Percentiles rank a stretch among this genome's conserved stretches.
phyloP scores from a whole-genome alignment of 2,888 invertebrate genomes.

The Tetrapedia diversipes region DNA sequence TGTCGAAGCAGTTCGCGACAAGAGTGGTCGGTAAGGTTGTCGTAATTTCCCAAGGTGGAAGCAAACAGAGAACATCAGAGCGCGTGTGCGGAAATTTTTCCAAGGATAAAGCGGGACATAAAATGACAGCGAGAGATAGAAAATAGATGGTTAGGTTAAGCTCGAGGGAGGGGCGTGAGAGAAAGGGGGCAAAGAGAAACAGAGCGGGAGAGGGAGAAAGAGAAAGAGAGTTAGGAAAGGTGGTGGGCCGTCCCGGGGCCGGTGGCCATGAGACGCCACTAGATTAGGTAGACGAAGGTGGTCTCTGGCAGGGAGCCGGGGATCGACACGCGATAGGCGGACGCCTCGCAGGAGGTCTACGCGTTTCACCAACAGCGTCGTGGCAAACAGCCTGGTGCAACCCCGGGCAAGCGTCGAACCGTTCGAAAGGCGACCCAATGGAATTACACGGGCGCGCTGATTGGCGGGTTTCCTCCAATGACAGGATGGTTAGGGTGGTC shows the following conservation, averaged over 20 bases:
- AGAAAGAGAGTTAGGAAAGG: neutral
- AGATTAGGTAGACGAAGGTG: constrained; percentile 22
- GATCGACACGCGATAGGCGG: constrained; percentile 45
- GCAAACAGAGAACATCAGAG: constrained; percentile 15
- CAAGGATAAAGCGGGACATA: constrained; percentile 13
- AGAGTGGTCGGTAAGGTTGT: constrained; percentile 15
- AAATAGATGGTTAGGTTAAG: no score
- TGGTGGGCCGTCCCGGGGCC: constrained; percentile 39
- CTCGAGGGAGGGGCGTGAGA: no score
- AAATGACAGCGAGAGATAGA: neutral
- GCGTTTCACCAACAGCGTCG: constrained; percentile 40
- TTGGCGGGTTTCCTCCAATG: constrained; percentile 68
- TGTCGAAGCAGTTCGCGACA: neutral
- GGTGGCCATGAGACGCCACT: constrained; percentile 49
- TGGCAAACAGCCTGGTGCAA: constrained; percentile 1
- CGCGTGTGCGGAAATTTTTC: constrained; percentile 54
- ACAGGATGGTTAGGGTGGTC: constrained; percentile 38
- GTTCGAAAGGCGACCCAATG: constrained; percentile 54
- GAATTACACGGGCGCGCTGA: constrained; percentile 10
- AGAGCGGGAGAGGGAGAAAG: neutral
- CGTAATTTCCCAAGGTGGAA: neutral
- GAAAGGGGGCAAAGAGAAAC: neutral
- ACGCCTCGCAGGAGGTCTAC: neutral
- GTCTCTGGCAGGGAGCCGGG: neutral
- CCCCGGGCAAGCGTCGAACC: constrained; percentile 13